Evolutionary conservation across 2,113 vertebrate genomes (phyloP).

Genomic region (Phylloscopus trochilus): DNA sequence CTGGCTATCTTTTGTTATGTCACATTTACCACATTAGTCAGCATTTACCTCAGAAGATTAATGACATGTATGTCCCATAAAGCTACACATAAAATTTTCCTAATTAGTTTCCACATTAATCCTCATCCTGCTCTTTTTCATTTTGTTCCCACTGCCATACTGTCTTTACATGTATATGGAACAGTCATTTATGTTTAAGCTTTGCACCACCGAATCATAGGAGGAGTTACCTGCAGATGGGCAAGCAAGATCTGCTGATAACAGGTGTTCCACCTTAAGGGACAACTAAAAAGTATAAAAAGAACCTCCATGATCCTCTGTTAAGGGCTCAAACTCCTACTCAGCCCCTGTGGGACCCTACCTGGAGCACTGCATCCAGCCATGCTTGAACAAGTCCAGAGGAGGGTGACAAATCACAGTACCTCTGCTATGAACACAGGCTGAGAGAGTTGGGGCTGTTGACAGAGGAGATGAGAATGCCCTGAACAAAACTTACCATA

Average conservation of each 20-base stretch:
- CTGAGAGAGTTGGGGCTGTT: neutral
- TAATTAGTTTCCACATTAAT: neutral
- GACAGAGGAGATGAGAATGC: neutral
- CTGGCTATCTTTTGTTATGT: neutral
- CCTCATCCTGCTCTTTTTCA: neutral
- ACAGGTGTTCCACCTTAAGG: neutral
- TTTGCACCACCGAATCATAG: neutral
- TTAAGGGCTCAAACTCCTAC: neutral
- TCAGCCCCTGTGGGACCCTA: neutral
- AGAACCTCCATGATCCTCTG: rapidly evolving
- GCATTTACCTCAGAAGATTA: neutral
- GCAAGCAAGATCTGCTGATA: neutral
- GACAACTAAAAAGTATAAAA: neutral
- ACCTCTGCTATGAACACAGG: neutral
- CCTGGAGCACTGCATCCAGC: neutral
- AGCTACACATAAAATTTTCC: neutral
- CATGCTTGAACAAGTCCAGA: neutral
- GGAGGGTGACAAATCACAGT: neutral
- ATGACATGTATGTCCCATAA: neutral
- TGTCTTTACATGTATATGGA: neutral
- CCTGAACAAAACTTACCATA: neutral
- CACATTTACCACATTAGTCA: neutral
- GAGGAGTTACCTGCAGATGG: neutral
- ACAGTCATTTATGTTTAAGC: neutral
- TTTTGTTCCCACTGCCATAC: neutral